phyloP scores from a whole-genome alignment of 2,113 vertebrate species.

The Pseudonaja textilis region DNA sequence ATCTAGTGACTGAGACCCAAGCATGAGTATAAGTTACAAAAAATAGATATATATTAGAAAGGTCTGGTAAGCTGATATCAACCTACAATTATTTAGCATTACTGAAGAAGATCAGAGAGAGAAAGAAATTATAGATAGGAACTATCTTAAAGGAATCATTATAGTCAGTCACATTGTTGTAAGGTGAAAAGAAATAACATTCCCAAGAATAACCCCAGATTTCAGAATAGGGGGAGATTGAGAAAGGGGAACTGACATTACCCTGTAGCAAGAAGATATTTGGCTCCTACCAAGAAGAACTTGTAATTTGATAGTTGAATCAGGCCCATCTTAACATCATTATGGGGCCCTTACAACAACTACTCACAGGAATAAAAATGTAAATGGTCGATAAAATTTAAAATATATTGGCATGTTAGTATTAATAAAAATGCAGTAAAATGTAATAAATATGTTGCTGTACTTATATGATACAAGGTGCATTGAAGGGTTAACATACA shows the following conservation, averaged over 20 bases:
- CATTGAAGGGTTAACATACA: no score
- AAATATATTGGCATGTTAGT: no score
- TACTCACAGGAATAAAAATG: no score
- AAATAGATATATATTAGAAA: neutral
- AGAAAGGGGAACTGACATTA: neutral
- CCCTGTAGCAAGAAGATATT: neutral
- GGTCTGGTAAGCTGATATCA: neutral
- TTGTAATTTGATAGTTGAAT: neutral
- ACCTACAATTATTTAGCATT: neutral
- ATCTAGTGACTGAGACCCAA: neutral
- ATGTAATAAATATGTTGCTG: no score
- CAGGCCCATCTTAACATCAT: no score
- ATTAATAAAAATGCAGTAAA: no score
- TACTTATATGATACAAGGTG: no score
- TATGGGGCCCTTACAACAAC: no score
- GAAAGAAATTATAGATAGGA: neutral
- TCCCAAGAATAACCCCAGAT: neutral
- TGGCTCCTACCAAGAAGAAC: neutral
- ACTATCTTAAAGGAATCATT: neutral
- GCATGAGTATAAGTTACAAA: neutral
- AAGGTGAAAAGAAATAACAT: neutral
- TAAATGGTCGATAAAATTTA: no score
- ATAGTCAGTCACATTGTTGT: neutral
- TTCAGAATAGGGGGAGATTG: neutral
- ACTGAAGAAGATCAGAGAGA: neutral